Evolutionary conservation across 2,113 vertebrate genomes (phyloP).

Genomic region (Solea senegalensis): DNA sequence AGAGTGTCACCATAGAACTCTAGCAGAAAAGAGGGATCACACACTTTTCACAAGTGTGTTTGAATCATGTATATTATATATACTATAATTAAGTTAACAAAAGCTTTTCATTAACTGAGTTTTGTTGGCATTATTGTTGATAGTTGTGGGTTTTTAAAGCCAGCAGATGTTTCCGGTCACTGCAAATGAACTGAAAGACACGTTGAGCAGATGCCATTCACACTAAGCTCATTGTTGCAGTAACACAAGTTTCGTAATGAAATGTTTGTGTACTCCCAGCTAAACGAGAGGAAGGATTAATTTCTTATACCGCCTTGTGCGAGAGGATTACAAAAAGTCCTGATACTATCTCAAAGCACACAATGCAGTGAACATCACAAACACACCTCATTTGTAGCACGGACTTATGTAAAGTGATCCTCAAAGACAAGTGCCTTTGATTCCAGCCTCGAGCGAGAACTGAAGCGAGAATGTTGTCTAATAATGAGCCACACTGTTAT

Average conservation of each 20-base stretch:
- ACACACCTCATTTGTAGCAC: slow-evolving; percentile 28
- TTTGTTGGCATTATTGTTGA: slow-evolving; percentile 2
- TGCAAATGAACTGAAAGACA: slow-evolving; percentile 22
- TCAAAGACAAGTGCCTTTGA: slow-evolving; percentile 54
- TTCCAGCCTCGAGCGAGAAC: slow-evolving; percentile 41
- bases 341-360: slow-evolving; percentile 40
- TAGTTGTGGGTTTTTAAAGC: neutral
- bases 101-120: neutral
- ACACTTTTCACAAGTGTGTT: neutral
- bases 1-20: slow-evolving; percentile 23
- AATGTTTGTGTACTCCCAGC: slow-evolving; percentile 22
- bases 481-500: slow-evolving; percentile 53
- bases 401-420: slow-evolving; percentile 56
- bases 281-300: slow-evolving; percentile 16
- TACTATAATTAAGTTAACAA: neutral
- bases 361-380: slow-evolving; percentile 20
- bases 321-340: slow-evolving; percentile 51
- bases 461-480: slow-evolving; percentile 44
- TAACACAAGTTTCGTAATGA: slow-evolving; percentile 25
- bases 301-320: slow-evolving; percentile 30
- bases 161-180: slow-evolving; percentile 27
- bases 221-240: slow-evolving; percentile 17
- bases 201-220: slow-evolving; percentile 14
- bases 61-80: neutral
- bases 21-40: slow-evolving; percentile 2